Evolutionary conservation across 2,797 vertebrate species (phyloP), one percentile per base, ranked within the genome.

Genomic region (Chelmon rostratus): DNA sequence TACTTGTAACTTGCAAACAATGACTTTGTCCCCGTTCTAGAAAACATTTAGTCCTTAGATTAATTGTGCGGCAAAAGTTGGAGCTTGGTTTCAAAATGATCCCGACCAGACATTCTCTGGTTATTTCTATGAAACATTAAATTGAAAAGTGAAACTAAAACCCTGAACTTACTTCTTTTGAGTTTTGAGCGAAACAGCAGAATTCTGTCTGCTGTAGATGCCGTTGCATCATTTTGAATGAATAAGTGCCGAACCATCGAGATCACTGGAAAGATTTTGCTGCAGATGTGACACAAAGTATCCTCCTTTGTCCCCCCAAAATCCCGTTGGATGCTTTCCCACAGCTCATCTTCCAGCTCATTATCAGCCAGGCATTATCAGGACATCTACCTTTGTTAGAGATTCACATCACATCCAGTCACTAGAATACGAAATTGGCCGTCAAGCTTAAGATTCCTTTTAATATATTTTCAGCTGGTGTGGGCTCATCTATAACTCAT

Each of bases 401-500:
- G 18, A 69, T 68, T 15, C 46, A 19, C 46, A 68, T 54, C 19
- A 50, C 16, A 70, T 79, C 53, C 64, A 72, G 53, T 40, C 15
- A 46, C 33, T 4, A 4, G n/a, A 77, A 63, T 25, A 52, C 8
- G 42, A 42, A 80, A 76, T 38, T 71, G 71, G 61, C 57, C 1
- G 1, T 68, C 61, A 64, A 82, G 78, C 47, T 72, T 69, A 13
- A 37, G 42, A 73, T 80, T 78, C 74, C n/a, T 58, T 81, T 88
- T 38, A 69, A 82, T 78, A 54, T 56, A 53, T 78, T 79, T 83
- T 73, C 57, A 73, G 70, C 64, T 65, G 35, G 42, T 58, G 78
- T 87, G 82, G 85, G 83, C 76, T 90, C 73, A 78, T 83, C 68
- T 57, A 50, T 40, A 76, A 70, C 37, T 74, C 28, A 66, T 78